These are phyloP conservation scores for Gobio gobio DNA, from an alignment of 2,113 vertebrate species.

Conservation along the genomic window DNA sequence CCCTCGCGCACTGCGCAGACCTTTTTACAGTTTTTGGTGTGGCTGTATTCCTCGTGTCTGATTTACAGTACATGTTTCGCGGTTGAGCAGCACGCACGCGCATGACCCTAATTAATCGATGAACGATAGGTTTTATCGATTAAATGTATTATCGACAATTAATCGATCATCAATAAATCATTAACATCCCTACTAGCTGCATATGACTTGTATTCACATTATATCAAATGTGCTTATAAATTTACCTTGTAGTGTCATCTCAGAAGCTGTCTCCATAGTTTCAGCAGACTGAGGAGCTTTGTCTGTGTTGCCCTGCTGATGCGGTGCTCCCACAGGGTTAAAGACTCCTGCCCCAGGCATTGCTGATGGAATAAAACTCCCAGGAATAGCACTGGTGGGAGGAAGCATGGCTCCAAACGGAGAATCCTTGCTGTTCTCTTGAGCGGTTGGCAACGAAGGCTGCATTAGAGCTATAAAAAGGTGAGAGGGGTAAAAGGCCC, in stretches of 20 bases:
- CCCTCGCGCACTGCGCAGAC: too few relatives aligned
- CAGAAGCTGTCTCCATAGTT: constrained; percentile 80
- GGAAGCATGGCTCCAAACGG: constrained; percentile 86
- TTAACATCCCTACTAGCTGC: too few relatives aligned
- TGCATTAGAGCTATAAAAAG: constrained; percentile 82
- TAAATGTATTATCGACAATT: too few relatives aligned
- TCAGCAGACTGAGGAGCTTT: constrained; percentile 83
- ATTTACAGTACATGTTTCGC: too few relatives aligned
- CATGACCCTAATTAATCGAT: too few relatives aligned
- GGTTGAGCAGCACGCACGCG: too few relatives aligned
- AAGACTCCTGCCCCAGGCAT: constrained; percentile 85
- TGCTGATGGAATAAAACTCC: constrained; percentile 84
- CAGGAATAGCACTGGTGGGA: constrained; percentile 82
- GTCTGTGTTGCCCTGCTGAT: constrained; percentile 76
- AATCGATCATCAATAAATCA: too few relatives aligned
- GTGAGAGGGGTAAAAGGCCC: neutral
- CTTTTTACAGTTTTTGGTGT: too few relatives aligned
- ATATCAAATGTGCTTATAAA: constrained; percentile 2
- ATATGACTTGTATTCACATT: neutral
- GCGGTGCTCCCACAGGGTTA: constrained; percentile 80
- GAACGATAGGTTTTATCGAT: too few relatives aligned
- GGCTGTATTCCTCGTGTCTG: too few relatives aligned
- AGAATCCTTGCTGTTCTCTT: constrained; percentile 88
- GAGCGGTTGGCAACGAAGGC: constrained; percentile 80
- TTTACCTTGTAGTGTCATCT: constrained; percentile 86